Conservation (phyloP, 2,113 vertebrate species). For the Indri indri region DNA sequence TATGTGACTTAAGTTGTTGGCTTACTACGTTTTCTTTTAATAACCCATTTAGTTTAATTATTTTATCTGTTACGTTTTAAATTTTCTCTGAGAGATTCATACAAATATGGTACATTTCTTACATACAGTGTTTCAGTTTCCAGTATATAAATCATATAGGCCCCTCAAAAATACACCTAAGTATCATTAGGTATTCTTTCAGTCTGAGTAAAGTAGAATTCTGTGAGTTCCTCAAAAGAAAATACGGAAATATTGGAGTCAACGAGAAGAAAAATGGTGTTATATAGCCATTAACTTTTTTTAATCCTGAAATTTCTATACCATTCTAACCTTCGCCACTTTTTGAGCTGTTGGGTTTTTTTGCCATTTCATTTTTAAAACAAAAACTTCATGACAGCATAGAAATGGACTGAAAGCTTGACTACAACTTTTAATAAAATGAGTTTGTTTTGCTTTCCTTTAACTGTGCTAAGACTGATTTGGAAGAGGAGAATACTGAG, state of each 20-base stretch:
- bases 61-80: not conserved
- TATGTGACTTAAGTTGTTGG: no score
- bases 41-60: not conserved
- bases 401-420: not conserved
- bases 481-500: not conserved
- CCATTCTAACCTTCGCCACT: not conserved
- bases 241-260: not conserved
- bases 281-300: not conserved
- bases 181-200: not conserved
- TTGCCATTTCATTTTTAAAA: not conserved
- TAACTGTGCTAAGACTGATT: not conserved
- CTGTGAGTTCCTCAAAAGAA: not conserved
- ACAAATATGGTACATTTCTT: not conserved
- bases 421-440: not conserved
- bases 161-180: not conserved
- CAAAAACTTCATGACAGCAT: not conserved
- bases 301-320: not conserved
- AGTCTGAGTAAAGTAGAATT: not conserved
- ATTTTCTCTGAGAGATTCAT: not conserved
- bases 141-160: not conserved
- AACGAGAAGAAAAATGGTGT: not conserved
- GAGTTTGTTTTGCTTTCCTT: not conserved
- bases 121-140: not conserved
- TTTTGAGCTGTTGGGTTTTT: not conserved
- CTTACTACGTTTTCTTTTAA: not conserved